Conservation (phyloP, 2,113 vertebrate genomes). For the Ceyx melanurus region DNA sequence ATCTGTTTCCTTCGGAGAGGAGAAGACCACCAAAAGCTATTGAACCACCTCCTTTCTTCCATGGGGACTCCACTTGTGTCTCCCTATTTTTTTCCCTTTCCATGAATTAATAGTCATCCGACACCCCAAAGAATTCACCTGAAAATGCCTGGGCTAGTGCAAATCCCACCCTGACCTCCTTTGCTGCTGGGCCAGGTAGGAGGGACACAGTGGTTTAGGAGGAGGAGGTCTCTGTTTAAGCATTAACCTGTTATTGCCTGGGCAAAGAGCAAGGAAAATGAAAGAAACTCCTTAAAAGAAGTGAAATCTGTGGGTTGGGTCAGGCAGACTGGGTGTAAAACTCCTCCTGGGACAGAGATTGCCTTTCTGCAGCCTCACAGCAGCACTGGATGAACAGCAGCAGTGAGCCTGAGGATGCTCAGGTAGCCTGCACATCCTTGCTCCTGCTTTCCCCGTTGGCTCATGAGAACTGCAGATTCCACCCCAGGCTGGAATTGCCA, state of each 20-base stretch:
- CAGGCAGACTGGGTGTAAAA: background rate
- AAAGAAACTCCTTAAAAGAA: background rate
- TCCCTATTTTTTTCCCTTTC: background rate
- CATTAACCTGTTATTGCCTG: background rate
- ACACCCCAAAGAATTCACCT: background rate
- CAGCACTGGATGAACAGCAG: accelerated
- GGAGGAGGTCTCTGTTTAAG: background rate
- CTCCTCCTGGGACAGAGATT: background rate
- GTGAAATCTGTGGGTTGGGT: background rate
- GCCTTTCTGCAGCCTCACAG: accelerated
- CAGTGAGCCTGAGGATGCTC: background rate
- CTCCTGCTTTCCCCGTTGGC: background rate
- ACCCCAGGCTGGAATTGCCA: background rate
- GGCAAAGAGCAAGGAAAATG: background rate
- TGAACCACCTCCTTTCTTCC: background rate
- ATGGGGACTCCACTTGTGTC: accelerated
- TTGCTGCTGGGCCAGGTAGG: background rate
- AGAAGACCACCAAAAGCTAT: background rate
- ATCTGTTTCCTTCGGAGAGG: background rate
- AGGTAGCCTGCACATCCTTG: accelerated
- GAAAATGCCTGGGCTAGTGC: background rate
- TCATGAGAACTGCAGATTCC: background rate
- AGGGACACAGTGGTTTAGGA: accelerated
- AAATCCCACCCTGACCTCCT: background rate
- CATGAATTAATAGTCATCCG: background rate